Conservation (phyloP, 2,888 invertebrate species). For the Caenorhabditis sp. region DNA sequence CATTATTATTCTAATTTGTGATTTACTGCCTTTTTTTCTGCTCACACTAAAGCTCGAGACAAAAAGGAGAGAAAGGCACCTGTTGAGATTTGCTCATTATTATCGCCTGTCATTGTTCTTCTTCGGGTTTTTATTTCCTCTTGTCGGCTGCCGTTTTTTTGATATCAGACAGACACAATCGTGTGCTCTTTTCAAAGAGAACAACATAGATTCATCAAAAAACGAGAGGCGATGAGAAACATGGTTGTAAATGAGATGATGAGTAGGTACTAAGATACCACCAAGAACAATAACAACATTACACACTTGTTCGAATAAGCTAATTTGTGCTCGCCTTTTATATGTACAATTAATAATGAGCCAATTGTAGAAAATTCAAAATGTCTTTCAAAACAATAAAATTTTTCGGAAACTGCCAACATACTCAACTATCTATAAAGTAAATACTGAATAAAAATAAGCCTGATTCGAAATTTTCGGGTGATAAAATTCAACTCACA, state of each 20-base stretch:
- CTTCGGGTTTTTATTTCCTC: neutral
- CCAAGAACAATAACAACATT: neutral
- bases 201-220: neutral
- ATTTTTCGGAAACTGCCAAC: too few relatives aligned
- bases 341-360: neutral
- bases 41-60: neutral
- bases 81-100: neutral
- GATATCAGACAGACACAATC: neutral
- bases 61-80: neutral
- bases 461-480: too few relatives aligned
- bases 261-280: neutral
- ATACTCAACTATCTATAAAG: too few relatives aligned
- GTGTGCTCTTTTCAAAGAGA: neutral
- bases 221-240: neutral
- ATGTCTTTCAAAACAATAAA: too few relatives aligned
- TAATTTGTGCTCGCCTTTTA: neutral
- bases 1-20: neutral
- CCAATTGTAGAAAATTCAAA: neutral
- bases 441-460: too few relatives aligned
- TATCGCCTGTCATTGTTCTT: constrained; percentile 1
- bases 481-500: too few relatives aligned
- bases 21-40: neutral
- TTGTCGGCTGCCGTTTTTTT: neutral
- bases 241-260: neutral
- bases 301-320: neutral